Percentiles rank a stretch among this genome's conserved stretches.
Conservation (phyloP, 2,797 vertebrate species). For the Gymnoscopelus braueri region DNA sequence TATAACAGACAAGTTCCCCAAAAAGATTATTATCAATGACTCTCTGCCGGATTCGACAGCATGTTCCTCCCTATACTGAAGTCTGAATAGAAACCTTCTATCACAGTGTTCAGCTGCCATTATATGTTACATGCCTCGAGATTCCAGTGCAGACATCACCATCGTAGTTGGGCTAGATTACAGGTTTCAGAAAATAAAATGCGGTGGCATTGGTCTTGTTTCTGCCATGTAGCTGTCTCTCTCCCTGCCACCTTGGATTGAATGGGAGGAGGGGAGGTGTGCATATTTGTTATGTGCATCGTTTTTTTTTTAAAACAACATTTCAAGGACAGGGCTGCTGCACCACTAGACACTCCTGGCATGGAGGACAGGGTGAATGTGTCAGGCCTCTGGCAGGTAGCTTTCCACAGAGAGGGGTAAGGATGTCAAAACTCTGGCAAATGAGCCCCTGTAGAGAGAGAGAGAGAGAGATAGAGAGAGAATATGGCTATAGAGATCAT, state of each 20-base stretch:
- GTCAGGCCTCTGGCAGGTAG: conserved; percentile 49
- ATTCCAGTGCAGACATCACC: conserved; percentile 20
- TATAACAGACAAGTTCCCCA: no score
- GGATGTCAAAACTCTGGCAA: conserved; percentile 31
- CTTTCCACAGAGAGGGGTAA: conserved; percentile 41
- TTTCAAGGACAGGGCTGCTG: conserved; percentile 42
- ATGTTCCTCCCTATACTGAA: not conserved
- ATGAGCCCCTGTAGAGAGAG: conserved; percentile 38
- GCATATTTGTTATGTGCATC: not conserved
- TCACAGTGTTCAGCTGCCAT: conserved; percentile 38
- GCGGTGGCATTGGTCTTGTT: conserved; percentile 17
- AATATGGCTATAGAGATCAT: conserved; percentile 25
- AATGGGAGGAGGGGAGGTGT: not conserved
- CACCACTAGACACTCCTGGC: conserved; percentile 41
- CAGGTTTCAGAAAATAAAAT: conserved; percentile 35
- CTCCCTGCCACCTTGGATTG: conserved; percentile 28
- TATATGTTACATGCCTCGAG: conserved; percentile 30
- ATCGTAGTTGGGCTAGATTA: conserved; percentile 42
- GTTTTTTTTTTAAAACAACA: conserved; percentile 16
- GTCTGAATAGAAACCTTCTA: conserved; percentile 42
- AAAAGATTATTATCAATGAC: no score
- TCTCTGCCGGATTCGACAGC: no score
- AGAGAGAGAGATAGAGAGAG: not conserved
- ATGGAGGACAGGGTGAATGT: conserved; percentile 12
- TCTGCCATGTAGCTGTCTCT: conserved; percentile 43